A percentile compares a stretch with the other conserved stretches of the same genome.
Conservation (phyloP, 2,888 invertebrate species). For the Polydrusus pterygomalis region DNA sequence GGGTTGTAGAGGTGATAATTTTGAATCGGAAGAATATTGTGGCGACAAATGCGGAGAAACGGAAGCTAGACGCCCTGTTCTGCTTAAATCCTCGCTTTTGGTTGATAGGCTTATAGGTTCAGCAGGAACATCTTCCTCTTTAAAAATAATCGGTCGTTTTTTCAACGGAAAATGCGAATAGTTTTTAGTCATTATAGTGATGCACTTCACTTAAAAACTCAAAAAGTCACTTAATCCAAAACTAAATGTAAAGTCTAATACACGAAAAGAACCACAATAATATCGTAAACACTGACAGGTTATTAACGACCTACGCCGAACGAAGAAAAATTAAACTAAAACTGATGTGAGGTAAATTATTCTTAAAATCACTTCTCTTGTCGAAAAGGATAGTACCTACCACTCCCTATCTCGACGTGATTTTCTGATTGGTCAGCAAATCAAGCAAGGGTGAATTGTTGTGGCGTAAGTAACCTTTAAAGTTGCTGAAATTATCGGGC, state of each 20-base stretch:
- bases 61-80: slow-evolving; percentile 74
- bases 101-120: slow-evolving; percentile 93
- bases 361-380: too few species aligned
- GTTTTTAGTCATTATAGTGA: slow-evolving; percentile 76
- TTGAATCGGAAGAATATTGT: slow-evolving; percentile 68
- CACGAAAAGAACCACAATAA: slow-evolving; percentile 43
- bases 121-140: slow-evolving; percentile 75
- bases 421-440: too few species aligned
- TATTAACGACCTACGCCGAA: slow-evolving; percentile 56
- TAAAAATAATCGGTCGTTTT: slow-evolving; percentile 86
- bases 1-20: slow-evolving; percentile 70
- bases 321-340: too few species aligned
- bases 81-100: slow-evolving; percentile 87
- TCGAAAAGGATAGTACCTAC: too few species aligned
- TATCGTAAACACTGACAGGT: slow-evolving; percentile 39
- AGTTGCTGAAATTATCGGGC: too few species aligned
- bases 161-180: slow-evolving; percentile 94
- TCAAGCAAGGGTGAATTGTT: too few species aligned
- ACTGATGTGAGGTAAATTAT: too few species aligned
- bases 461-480: too few species aligned
- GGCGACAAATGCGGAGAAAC: slow-evolving; percentile 68
- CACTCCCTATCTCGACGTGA: too few species aligned
- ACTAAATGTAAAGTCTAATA: slow-evolving; percentile 31
- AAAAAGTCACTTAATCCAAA: slow-evolving; percentile 57
- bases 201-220: slow-evolving; percentile 47